A percentile compares a stretch with the other conserved stretches of the same genome.
Conservation (phyloP, 2,113 vertebrate species). For the Cacatua alba region DNA sequence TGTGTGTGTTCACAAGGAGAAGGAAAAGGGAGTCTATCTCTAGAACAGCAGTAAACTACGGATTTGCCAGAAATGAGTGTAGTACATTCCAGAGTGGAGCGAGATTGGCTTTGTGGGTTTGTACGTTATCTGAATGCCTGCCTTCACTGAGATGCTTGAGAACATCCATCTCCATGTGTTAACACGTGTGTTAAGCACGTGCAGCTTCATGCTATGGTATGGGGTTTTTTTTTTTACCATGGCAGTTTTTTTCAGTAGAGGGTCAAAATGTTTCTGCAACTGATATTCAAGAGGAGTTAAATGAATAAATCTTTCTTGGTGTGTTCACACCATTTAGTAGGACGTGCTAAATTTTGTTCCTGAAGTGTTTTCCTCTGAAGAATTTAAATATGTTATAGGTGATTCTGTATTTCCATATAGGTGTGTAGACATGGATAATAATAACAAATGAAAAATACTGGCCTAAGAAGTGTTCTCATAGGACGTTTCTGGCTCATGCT, state of each 20-base stretch:
- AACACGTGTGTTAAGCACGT: background rate
- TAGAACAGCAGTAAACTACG: background rate
- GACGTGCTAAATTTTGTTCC: conserved; percentile 15
- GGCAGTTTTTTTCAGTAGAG: background rate
- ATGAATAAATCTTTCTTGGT: background rate
- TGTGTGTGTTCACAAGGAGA: background rate
- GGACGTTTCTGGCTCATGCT: conserved; percentile 49
- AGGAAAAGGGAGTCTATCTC: background rate
- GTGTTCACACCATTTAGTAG: background rate
- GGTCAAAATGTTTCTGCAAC: background rate
- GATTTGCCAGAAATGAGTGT: background rate
- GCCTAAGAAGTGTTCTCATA: conserved; percentile 50
- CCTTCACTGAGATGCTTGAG: background rate
- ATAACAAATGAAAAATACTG: conserved; percentile 41
- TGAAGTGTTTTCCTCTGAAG: background rate
- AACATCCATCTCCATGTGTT: fast-evolving
- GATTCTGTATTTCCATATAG: conserved; percentile 12
- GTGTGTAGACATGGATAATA: background rate
- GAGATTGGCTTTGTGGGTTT: background rate
- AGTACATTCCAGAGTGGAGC: background rate
- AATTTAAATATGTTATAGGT: background rate
- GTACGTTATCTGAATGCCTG: background rate
- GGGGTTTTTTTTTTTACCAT: background rate
- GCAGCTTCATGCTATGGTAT: background rate
- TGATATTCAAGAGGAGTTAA: background rate